phyloP scores from a whole-genome alignment of 2,888 invertebrate species.

The Mycalesis mineus region DNA sequence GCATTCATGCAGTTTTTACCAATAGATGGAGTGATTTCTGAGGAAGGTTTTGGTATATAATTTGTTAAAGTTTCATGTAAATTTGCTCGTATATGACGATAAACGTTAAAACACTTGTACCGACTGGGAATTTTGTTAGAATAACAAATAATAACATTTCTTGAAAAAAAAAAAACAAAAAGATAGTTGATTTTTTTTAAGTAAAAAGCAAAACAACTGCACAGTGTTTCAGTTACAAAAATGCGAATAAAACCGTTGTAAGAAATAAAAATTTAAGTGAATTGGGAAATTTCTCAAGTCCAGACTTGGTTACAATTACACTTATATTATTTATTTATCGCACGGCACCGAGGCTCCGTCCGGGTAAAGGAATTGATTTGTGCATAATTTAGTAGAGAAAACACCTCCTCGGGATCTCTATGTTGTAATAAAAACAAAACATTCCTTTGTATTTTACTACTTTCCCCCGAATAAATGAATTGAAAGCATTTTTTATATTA shows the following conservation, averaged over 20 bases:
- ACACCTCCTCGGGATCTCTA: conserved; percentile 66
- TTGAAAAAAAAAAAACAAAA: no score
- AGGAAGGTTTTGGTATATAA: no score
- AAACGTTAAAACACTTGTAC: no score
- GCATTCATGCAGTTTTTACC: no score
- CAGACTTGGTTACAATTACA: conserved; percentile 63
- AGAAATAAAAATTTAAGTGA: conserved; percentile 23
- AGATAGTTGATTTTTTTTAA: no score
- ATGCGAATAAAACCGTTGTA: not conserved
- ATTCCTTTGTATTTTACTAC: conserved; percentile 72
- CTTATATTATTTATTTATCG: conserved; percentile 75
- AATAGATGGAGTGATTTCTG: no score
- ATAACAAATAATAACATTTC: no score
- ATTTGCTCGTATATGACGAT: no score
- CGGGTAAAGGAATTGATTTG: conserved; percentile 75
- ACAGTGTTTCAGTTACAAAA: not conserved
- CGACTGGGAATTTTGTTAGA: no score
- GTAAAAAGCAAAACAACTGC: not conserved
- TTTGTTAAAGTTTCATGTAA: no score
- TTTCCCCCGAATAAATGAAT: conserved; percentile 61
- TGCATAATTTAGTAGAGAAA: conserved; percentile 75
- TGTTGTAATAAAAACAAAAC: conserved; percentile 70
- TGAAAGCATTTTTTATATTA: conserved; percentile 44
- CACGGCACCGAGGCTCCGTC: conserved; percentile 52
- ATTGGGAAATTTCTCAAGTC: conserved; percentile 42